Evolutionary conservation across 2,797 vertebrate genomes (phyloP).

Genomic region (Notolabrus celidotus): DNA sequence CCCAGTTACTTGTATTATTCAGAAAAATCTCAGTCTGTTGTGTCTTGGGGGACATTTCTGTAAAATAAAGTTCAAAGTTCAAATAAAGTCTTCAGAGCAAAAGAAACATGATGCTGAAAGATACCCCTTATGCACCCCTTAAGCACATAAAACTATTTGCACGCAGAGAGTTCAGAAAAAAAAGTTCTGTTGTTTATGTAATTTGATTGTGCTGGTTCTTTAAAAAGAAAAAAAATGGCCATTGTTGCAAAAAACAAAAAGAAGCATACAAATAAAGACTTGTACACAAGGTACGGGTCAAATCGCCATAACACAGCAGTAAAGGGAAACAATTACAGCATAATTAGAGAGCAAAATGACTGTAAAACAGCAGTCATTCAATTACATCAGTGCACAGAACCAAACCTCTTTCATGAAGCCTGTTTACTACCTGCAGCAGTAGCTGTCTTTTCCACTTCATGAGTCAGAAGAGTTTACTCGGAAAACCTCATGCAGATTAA

Average conservation of each 20-base stretch:
- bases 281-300: slow-evolving; percentile 21
- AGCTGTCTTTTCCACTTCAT: slow-evolving; percentile 70
- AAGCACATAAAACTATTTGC: background rate
- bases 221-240: background rate
- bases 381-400: slow-evolving; percentile 55
- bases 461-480: slow-evolving; percentile 67
- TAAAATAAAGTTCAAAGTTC: no score
- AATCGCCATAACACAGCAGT: slow-evolving; percentile 10
- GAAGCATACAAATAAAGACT: slow-evolving; percentile 16
- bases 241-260: slow-evolving; percentile 9
- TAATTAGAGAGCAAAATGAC: slow-evolving; percentile 52
- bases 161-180: background rate
- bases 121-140: background rate
- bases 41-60: background rate
- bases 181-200: slow-evolving; percentile 3
- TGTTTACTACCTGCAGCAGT: slow-evolving; percentile 53
- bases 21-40: background rate
- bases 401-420: slow-evolving; percentile 58
- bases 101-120: background rate
- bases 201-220: background rate
- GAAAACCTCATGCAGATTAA: slow-evolving; percentile 60
- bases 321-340: slow-evolving; percentile 58
- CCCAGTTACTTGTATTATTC: background rate
- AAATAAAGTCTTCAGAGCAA: no score
- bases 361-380: slow-evolving; percentile 55